Evolutionary conservation across 2,888 invertebrate genomes (phyloP), one percentile per base, ranked within the genome.

Genomic region (Unio pictorum): DNA sequence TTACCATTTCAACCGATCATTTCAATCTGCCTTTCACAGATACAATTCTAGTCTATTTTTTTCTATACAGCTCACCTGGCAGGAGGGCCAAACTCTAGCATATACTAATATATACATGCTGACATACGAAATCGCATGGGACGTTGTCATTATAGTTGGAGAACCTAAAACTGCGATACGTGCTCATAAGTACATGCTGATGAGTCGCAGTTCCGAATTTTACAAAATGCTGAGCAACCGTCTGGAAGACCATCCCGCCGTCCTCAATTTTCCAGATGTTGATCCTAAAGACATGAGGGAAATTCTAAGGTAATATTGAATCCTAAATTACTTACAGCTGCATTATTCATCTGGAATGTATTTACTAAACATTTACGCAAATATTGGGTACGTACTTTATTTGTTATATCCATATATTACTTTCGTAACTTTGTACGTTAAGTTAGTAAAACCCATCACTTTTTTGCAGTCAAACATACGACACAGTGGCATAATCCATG

Each of bases 71-170:
- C 45, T 67, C 26, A 65, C 60, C 58, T 77, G 76, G 76, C 73
- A 73, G n/a, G 72, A 74, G 23, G 64, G 62, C 11, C 72, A 73
- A 61, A 65, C 68, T 20, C 62, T 77, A 5, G 63, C 68, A 17
- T 69, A 76, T 30, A 70, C 68, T 61, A 76, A 76, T 61, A 54
- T 56, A n/a, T 69, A 74, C 60, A 77, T 77, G 76, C 55, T 77
- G 58, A 61, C 61, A 57, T 34, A 73, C 30, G 73, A 69, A 30
- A 67, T 77, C 26, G 71, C 59, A 28, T 71, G 72, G 73, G 76
- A 77, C 71, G 74, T 77, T 69, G 74, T 72, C 28, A 66, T 74
- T 56, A 45, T 77, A n/a, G 72, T 77, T 11, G 74, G 71, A 18
- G 57, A 66, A 54, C 26, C 17, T 26, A 64, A 69, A 26, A 73